phyloP scores from a whole-genome alignment of 2,888 invertebrate species.

The Ectropis crepuscularia region DNA sequence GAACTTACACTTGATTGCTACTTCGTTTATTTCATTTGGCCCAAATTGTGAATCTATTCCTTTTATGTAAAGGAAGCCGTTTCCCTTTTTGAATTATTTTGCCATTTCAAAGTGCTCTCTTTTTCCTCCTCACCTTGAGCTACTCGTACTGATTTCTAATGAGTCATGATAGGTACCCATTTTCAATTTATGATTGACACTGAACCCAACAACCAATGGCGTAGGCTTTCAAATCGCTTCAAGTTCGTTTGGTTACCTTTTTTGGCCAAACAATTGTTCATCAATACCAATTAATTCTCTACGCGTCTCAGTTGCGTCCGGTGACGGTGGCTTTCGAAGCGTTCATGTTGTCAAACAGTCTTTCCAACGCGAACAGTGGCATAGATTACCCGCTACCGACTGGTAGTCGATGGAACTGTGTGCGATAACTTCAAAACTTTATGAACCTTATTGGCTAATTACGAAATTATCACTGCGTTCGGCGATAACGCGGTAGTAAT shows the following conservation, averaged over 20 bases:
- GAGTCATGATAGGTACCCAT: constrained; percentile 19
- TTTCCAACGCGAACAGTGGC: constrained; percentile 76
- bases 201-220: constrained; percentile 47
- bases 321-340: constrained; percentile 79
- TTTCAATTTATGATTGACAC: constrained; percentile 49
- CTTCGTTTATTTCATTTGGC: constrained; percentile 39
- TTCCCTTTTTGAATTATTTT: neutral
- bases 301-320: constrained; percentile 79
- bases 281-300: constrained; percentile 78
- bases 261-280: constrained; percentile 76
- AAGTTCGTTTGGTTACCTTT: constrained; percentile 65
- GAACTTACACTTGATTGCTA: constrained; percentile 61
- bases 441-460: constrained; percentile 68
- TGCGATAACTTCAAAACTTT: constrained; percentile 65
- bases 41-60: constrained; percentile 29
- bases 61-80: constrained; percentile 6
- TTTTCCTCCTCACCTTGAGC: constrained; percentile 8
- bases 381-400: constrained; percentile 70
- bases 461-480: constrained; percentile 57
- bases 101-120: constrained; percentile 2
- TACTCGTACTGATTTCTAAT: constrained; percentile 14
- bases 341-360: constrained; percentile 73
- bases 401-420: constrained; percentile 61
- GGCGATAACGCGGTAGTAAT: constrained; percentile 66
- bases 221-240: constrained; percentile 54